phyloP scores from a whole-genome alignment of 2,888 invertebrate species.

The Endotricha flammealis region DNA sequence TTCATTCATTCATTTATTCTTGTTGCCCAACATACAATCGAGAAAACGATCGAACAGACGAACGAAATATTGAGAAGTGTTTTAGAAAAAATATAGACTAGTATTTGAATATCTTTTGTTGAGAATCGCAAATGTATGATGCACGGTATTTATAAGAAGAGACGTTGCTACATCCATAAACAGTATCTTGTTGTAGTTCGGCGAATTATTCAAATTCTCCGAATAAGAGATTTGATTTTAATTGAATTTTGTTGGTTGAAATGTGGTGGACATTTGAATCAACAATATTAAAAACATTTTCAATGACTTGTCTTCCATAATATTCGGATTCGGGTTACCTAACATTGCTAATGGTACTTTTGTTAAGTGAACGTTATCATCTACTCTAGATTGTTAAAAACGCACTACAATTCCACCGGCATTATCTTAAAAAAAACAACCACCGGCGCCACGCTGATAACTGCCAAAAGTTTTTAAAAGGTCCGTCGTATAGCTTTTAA shows the following conservation, averaged over 20 bases:
- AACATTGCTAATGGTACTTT: background rate
- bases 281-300: too few relatives aligned
- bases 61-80: too few relatives aligned
- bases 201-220: slow-evolving; percentile 41
- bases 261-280: too few relatives aligned
- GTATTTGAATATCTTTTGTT: too few relatives aligned
- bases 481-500: slow-evolving; percentile 34
- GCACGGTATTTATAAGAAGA: slow-evolving; percentile 33
- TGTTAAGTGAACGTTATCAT: slow-evolving; percentile 10
- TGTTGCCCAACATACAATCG: too few relatives aligned
- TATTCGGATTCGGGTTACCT: too few relatives aligned
- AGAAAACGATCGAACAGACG: too few relatives aligned
- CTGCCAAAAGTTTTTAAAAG: slow-evolving; percentile 31
- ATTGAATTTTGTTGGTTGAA: slow-evolving; percentile 34
- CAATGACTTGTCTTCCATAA: too few relatives aligned
- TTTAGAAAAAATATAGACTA: too few relatives aligned
- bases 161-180: slow-evolving; percentile 26
- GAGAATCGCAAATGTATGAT: too few relatives aligned
- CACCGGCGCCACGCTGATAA: slow-evolving; percentile 54
- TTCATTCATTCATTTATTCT: too few relatives aligned
- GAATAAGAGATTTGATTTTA: slow-evolving; percentile 37
- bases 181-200: slow-evolving; percentile 40
- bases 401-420: slow-evolving; percentile 12
- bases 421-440: slow-evolving; percentile 36
- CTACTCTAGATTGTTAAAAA: slow-evolving; percentile 12